phyloP scores from a whole-genome alignment of 2,888 invertebrate species.

The Stenoptilia bipunctidactyla region DNA sequence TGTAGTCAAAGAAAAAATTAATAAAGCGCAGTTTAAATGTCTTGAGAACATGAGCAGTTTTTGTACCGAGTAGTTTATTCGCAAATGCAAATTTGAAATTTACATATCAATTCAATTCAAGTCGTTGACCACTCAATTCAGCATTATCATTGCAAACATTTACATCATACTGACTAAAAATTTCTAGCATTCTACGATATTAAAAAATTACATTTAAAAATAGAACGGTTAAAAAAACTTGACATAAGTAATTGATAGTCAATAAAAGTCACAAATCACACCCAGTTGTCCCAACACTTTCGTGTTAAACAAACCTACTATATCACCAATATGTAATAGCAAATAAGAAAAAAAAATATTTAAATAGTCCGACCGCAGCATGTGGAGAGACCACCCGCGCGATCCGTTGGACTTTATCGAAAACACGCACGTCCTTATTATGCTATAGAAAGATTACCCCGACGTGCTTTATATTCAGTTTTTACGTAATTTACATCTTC shows the following conservation, averaged over 20 bases:
- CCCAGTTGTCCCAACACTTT: slow-evolving; percentile 54
- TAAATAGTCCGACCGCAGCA: slow-evolving; percentile 43
- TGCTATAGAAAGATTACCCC: slow-evolving; percentile 52
- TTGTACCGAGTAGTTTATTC: too few relatives aligned
- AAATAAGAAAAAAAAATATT: slow-evolving; percentile 62
- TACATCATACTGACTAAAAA: too few relatives aligned
- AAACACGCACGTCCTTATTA: slow-evolving; percentile 55
- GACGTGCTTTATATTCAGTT: slow-evolving; percentile 44
- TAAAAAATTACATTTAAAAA: too few relatives aligned
- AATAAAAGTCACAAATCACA: slow-evolving; percentile 57
- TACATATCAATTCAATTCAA: too few relatives aligned
- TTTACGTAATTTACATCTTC: slow-evolving; percentile 60
- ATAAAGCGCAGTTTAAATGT: too few relatives aligned
- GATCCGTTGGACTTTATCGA: slow-evolving; percentile 36
- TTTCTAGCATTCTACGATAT: too few relatives aligned
- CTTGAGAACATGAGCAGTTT: too few relatives aligned
- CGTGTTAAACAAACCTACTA: slow-evolving; percentile 59
- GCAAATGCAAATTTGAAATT: too few relatives aligned
- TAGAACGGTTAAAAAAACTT: slow-evolving; percentile 4
- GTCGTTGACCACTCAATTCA: too few relatives aligned
- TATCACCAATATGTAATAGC: slow-evolving; percentile 53
- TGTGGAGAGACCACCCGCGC: slow-evolving; percentile 50
- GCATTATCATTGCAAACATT: too few relatives aligned
- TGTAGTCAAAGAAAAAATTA: too few relatives aligned
- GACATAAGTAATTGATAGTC: slow-evolving; percentile 39